phyloP scores from a whole-genome alignment of 2,888 invertebrate genomes.

The Cheilosia variabilis region DNA sequence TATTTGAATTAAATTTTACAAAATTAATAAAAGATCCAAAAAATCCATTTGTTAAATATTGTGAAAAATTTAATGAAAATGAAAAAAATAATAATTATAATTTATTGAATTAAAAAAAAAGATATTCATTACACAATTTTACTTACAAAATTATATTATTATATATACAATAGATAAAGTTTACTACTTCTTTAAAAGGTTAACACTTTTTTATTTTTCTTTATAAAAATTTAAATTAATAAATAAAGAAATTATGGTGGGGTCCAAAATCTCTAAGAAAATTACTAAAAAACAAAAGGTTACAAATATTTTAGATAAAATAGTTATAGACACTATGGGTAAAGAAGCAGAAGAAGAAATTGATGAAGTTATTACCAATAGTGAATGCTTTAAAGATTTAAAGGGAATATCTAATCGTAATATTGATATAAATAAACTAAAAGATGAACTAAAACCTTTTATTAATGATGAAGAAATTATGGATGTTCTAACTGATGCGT shows the following conservation, averaged over 20 bases:
- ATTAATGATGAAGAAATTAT: constrained; percentile 11
- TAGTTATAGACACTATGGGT: constrained; percentile 17
- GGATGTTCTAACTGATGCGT: no score
- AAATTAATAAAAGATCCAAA: constrained; percentile 16
- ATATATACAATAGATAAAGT: no score
- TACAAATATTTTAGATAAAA: not conserved
- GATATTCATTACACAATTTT: no score
- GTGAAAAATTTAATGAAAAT: constrained; percentile 16
- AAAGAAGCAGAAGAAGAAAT: constrained; percentile 33
- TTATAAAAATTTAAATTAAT: no score
- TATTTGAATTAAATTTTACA: constrained; percentile 32
- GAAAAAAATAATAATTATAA: constrained; percentile 11
- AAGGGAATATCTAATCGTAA: not conserved
- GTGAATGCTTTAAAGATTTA: constrained; percentile 14
- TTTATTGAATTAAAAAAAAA: constrained; percentile 14
- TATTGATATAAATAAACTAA: no score
- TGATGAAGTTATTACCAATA: constrained; percentile 12
- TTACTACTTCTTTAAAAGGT: no score
- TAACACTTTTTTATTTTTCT: no score
- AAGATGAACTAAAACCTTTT: no score
- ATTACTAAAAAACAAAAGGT: constrained; percentile 12
- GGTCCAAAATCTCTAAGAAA: constrained; percentile 8
- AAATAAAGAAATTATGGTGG: no score
- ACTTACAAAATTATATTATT: no score
- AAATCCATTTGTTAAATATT: constrained; percentile 27